Evolutionary conservation across 2,113 vertebrate genomes (phyloP).

Genomic region (Sebastes schlegelii): DNA sequence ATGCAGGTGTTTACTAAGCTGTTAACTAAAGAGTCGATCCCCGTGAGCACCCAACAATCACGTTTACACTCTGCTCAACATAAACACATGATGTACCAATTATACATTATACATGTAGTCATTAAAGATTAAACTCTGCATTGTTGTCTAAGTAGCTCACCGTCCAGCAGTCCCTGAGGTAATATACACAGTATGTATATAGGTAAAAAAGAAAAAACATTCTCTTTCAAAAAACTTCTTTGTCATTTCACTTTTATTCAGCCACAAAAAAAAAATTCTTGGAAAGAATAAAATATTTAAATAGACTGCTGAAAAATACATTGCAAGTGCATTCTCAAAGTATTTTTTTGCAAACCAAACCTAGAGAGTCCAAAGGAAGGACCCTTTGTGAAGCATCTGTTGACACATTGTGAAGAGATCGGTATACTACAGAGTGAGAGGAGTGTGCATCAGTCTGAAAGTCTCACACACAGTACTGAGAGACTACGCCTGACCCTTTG

Average conservation of each 20-base stretch:
- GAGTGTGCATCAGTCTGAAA: conserved; percentile 1
- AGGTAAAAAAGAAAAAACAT: neutral
- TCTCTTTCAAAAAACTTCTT: conserved; percentile 17
- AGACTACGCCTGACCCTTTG: neutral
- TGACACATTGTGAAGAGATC: conserved; percentile 20
- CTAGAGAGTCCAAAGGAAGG: neutral
- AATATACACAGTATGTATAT: neutral
- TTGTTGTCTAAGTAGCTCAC: neutral
- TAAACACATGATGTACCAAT: neutral
- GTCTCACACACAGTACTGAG: neutral
- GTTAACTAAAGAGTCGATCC: too few relatives aligned
- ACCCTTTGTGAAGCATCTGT: neutral
- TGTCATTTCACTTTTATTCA: conserved; percentile 37
- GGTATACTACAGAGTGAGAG: neutral
- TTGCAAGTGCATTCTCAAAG: neutral
- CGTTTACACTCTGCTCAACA: neutral
- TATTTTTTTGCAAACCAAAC: conserved; percentile 8
- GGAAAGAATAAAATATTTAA: conserved; percentile 37
- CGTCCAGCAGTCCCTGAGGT: conserved; percentile 49
- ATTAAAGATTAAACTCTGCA: neutral
- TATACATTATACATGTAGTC: conserved; percentile 8
- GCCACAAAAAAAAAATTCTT: conserved; percentile 5
- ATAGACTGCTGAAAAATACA: conserved; percentile 36
- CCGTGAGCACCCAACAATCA: neutral
- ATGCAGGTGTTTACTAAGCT: neutral